phyloP scores from a whole-genome alignment of 2,888 invertebrate species.

The Nebria salina region DNA sequence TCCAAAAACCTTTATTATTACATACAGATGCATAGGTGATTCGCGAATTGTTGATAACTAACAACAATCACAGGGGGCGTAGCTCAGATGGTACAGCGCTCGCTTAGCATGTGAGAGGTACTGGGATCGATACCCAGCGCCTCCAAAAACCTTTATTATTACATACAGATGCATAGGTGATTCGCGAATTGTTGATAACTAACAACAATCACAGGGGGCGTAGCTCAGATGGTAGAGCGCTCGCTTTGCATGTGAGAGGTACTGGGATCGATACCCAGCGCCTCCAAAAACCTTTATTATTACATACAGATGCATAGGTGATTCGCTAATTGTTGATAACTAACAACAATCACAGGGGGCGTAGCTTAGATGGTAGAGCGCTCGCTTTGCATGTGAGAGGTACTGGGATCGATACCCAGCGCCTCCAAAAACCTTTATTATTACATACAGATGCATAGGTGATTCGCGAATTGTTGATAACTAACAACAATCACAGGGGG shows the following conservation, averaged over 20 bases:
- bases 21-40: no score
- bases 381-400: constrained; percentile 62
- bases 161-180: no score
- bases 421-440: constrained; percentile 55
- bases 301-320: no score
- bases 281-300: constrained; percentile 53
- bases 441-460: no score
- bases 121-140: constrained; percentile 61
- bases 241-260: constrained; percentile 62
- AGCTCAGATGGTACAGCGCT: constrained; percentile 53
- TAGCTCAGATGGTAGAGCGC: constrained; percentile 52
- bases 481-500: constrained; percentile 21
- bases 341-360: constrained; percentile 24
- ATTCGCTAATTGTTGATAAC: background rate
- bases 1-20: no score
- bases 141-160: constrained; percentile 52
- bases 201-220: constrained; percentile 27
- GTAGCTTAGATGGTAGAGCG: constrained; percentile 51
- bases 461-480: background rate
- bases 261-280: constrained; percentile 61
- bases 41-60: no score
- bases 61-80: no score
- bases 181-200: background rate
- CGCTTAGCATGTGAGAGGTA: constrained; percentile 62
- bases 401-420: constrained; percentile 61